Conservation (phyloP, 2,113 vertebrate genomes). For the Lycocorax pyrrhopterus region DNA sequence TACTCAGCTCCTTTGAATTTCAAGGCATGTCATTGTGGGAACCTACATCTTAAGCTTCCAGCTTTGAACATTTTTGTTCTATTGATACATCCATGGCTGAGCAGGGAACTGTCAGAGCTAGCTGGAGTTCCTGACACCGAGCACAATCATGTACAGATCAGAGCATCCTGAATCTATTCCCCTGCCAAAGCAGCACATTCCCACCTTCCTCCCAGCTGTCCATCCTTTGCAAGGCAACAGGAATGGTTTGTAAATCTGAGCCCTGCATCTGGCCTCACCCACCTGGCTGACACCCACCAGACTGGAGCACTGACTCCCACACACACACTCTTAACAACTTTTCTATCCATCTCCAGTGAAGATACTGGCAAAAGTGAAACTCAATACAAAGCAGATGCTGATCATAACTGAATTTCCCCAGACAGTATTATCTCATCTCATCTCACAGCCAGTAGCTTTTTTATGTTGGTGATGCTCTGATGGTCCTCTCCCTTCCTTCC, state of each 20-base stretch:
- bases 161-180: neutral
- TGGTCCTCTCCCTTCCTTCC: neutral
- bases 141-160: neutral
- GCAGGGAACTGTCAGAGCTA: neutral
- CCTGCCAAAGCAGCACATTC: neutral
- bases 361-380: neutral
- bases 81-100: neutral
- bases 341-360: neutral
- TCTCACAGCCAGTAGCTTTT: slow-evolving; percentile 11
- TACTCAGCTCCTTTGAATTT: neutral
- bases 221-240: neutral
- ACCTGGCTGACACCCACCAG: neutral
- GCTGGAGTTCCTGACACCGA: neutral
- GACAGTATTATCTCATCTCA: neutral
- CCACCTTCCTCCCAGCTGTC: neutral
- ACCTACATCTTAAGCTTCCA: neutral
- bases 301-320: neutral
- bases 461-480: neutral
- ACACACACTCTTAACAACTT: neutral
- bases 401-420: neutral
- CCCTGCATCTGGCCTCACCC: neutral
- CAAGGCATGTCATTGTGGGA: neutral
- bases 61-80: neutral
- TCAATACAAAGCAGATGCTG: slow-evolving; percentile 17
- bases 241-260: neutral